These are phyloP conservation scores for Chloropsis hardwickii DNA, from an alignment of 2,113 vertebrate species.

Conservation along the genomic window DNA sequence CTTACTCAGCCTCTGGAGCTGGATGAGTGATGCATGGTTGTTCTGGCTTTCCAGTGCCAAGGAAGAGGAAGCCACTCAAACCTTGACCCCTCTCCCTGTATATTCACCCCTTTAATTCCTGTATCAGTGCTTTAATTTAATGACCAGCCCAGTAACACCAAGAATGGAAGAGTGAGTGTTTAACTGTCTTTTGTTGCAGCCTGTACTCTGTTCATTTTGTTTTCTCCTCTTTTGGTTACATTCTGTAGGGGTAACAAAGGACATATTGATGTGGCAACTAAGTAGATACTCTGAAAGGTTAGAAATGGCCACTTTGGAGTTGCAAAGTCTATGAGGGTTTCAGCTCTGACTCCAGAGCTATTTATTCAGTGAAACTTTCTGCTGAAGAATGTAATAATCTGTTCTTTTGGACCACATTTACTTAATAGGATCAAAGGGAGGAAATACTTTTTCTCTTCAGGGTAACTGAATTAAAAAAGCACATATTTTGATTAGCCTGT, in stretches of 20 bases:
- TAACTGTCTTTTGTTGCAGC: constrained; percentile 18
- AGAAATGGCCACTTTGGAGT: neutral
- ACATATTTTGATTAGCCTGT: constrained; percentile 35
- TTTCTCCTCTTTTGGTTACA: neutral
- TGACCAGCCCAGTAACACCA: neutral
- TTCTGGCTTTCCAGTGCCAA: constrained; percentile 6
- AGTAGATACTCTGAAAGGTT: neutral
- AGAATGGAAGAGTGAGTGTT: neutral
- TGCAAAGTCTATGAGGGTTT: neutral
- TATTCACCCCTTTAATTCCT: constrained; percentile 7
- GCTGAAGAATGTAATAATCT: neutral
- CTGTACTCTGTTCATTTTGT: neutral
- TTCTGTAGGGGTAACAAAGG: neutral
- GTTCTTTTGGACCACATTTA: constrained; percentile 1
- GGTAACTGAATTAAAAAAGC: constrained; percentile 29
- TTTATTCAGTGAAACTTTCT: neutral
- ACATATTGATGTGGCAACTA: neutral
- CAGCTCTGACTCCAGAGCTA: neutral
- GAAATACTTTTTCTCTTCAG: constrained; percentile 48
- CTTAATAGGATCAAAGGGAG: constrained; percentile 46
- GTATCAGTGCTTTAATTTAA: constrained; percentile 8
- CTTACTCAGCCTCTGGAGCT: neutral
- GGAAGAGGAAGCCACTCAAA: constrained; percentile 16
- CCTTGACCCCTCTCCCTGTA: neutral
- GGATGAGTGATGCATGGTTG: neutral